Evolutionary conservation across 2,888 invertebrate genomes (phyloP), one percentile per base, ranked within the genome.

Genomic region (Hyposoter didymator): DNA sequence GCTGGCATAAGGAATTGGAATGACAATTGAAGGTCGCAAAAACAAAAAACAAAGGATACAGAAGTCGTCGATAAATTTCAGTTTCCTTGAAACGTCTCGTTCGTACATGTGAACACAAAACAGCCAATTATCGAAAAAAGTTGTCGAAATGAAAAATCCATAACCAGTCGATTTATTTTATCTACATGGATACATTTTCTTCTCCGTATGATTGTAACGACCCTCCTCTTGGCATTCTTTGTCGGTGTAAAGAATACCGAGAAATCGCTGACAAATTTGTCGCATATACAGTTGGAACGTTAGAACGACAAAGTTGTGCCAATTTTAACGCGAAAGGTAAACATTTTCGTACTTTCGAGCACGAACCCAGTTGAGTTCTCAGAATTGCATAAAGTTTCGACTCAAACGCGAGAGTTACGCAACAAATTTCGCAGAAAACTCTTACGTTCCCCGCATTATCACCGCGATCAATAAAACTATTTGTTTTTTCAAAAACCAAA

Each of bases 161-260:
- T 14, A 12, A 64, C 19, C 2, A 22, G 10, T 45, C 6, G 14
- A 67, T 45, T 4, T 22, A 22, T 67, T 43, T 73, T 39, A 39
- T 52, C 0, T 22, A 4, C 6, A 70, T 70, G 69, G 43, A 70
- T 12, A 22, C 70, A 47, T 19, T 47, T 47, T 47, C 70, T 79
- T 45, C 59, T 1, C 32, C 62, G 1, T 66, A 75, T 35, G 70
- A 82, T 52, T 87, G 74, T 52, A 74, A 86, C 19, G 89, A 90
- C 64, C 85, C 89, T 22, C 88, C 88, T 0, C 87, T 90, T 32
- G 87, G 88, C 19, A 89, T 90, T 69, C 67, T 90, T 10, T 90
- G 90, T 55, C 88, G 87, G 43, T 90, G 90, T 66, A 32, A 70
- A 28, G 89, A 89, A 70, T 89, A 90, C 62, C 78, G 72, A 73